Evolutionary conservation across 2,113 vertebrate genomes (phyloP).

Genomic region (Nothocercus julius): DNA sequence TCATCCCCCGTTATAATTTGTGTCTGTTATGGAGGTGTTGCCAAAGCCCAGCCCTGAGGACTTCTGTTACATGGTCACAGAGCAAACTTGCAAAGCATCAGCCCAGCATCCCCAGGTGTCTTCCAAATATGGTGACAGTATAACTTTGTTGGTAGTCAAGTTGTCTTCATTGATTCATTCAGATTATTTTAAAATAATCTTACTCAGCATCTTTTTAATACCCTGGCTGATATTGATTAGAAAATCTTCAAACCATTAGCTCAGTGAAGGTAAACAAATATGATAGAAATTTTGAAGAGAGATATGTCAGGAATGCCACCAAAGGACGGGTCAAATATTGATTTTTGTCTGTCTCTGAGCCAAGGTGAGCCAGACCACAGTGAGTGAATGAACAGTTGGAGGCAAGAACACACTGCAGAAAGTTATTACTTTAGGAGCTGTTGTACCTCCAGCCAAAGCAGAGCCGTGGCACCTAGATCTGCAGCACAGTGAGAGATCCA

Average conservation of each 20-base stretch:
- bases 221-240: conserved; percentile 34
- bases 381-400: neutral
- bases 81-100: neutral
- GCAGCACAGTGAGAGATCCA: fast-evolving
- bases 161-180: conserved; percentile 24
- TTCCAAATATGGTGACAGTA: neutral
- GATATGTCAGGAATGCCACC: neutral
- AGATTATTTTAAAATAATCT: conserved; percentile 33
- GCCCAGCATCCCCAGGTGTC: neutral
- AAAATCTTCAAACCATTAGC: conserved; percentile 39
- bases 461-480: neutral
- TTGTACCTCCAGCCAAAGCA: neutral
- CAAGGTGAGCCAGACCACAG: conserved; percentile 4
- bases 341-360: conserved; percentile 41
- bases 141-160: neutral
- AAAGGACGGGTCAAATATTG: neutral
- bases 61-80: neutral
- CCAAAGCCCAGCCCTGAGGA: neutral
- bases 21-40: neutral
- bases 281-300: neutral
- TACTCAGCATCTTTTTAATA: conserved; percentile 29
- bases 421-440: neutral
- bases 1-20: neutral
- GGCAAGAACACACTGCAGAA: neutral
- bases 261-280: conserved; percentile 38